A percentile compares a stretch with the other conserved stretches of the same genome.
phyloP scores from a whole-genome alignment of 2,888 invertebrate species.

The Harpalus rubripes region DNA sequence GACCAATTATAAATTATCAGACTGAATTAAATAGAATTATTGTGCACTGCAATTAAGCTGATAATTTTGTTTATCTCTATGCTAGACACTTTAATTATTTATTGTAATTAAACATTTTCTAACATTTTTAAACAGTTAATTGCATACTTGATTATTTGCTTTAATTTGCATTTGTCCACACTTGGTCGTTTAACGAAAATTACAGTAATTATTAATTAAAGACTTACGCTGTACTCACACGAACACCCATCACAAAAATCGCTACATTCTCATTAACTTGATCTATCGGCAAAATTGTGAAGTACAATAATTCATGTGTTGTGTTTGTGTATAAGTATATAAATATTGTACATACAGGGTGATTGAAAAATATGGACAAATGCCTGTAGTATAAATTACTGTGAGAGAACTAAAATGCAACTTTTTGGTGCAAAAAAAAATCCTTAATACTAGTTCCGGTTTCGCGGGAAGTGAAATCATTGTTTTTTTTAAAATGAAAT shows the following conservation, averaged over 20 bases:
- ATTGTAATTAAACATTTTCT: conserved; percentile 39
- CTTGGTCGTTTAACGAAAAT: not conserved
- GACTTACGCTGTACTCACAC: not conserved
- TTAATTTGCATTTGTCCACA: conserved; percentile 18
- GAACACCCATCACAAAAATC: not conserved
- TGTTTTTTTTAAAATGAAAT: too few species aligned
- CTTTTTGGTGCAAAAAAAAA: too few species aligned
- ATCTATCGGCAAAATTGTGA: too few species aligned
- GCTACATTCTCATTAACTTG: too few species aligned
- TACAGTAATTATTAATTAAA: conserved; percentile 16
- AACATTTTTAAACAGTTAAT: conserved; percentile 35
- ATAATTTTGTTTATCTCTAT: conserved; percentile 60
- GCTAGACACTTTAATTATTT: conserved; percentile 29
- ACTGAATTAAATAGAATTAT: conserved; percentile 57
- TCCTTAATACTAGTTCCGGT: too few species aligned
- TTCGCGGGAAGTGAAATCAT: too few species aligned
- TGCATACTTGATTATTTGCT: conserved; percentile 16
- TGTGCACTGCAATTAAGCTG: conserved; percentile 54
- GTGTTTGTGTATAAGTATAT: too few species aligned
- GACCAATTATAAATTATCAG: conserved; percentile 54
- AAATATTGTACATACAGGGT: too few species aligned
- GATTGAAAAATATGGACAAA: too few species aligned
- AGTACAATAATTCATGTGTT: too few species aligned
- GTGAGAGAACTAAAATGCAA: too few species aligned
- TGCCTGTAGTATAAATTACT: too few species aligned